phyloP scores from a whole-genome alignment of 2,888 invertebrate genomes.

The Aphrophora alni region DNA sequence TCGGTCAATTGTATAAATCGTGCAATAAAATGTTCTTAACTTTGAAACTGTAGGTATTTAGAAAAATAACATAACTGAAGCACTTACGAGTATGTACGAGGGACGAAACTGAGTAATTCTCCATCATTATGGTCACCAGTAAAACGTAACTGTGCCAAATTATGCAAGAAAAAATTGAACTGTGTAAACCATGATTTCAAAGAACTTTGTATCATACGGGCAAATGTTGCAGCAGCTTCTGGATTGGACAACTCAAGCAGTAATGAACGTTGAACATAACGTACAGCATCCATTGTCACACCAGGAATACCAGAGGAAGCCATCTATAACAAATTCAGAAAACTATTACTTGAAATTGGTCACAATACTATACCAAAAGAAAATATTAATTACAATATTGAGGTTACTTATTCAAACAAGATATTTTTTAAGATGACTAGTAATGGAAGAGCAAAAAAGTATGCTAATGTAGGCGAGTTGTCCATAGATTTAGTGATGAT shows the following conservation, averaged over 20 bases:
- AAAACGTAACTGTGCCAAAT: slow-evolving; percentile 91
- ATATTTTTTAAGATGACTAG: too few species aligned
- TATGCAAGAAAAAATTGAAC: slow-evolving; percentile 98
- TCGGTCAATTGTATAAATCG: too few species aligned
- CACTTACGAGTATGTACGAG: slow-evolving; percentile 89
- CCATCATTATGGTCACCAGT: slow-evolving; percentile 82
- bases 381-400: too few species aligned
- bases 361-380: too few species aligned
- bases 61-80: too few species aligned
- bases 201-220: slow-evolving; percentile 94
- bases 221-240: slow-evolving; percentile 96
- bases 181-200: slow-evolving; percentile 93
- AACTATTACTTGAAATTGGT: too few species aligned
- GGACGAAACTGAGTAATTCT: slow-evolving; percentile 90
- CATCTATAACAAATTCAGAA: slow-evolving; percentile 70
- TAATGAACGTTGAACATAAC: slow-evolving; percentile 89
- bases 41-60: too few species aligned
- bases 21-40: too few species aligned
- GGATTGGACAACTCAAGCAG: slow-evolving; percentile 89
- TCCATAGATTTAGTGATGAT: too few species aligned
- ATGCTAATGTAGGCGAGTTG: too few species aligned
- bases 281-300: slow-evolving; percentile 88
- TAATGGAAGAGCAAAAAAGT: too few species aligned
- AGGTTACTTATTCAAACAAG: not conserved
- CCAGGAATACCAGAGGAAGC: slow-evolving; percentile 90